These are phyloP conservation scores for Rhadina sibilatrix DNA, from an alignment of 2,113 vertebrate species.

Conservation along the genomic window DNA sequence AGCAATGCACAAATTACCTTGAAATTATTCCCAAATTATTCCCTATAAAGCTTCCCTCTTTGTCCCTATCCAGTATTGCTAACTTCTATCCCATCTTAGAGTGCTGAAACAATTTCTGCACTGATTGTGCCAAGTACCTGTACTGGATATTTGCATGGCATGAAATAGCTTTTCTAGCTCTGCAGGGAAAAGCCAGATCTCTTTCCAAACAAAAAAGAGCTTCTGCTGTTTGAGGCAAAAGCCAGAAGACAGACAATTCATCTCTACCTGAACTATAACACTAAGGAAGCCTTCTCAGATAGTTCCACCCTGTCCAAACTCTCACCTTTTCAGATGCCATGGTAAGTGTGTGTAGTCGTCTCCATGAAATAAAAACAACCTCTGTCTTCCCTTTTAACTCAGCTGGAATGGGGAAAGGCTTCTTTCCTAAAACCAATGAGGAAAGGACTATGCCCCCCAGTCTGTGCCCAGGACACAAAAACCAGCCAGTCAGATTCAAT, in stretches of 20 bases:
- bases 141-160: background rate
- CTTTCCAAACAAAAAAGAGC: background rate
- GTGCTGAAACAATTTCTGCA: background rate
- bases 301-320: background rate
- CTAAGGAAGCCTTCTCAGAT: accelerated
- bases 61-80: background rate
- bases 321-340: slow-evolving; percentile 69
- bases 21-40: background rate
- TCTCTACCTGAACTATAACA: background rate
- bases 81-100: background rate
- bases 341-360: background rate
- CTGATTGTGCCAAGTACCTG: background rate
- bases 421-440: background rate
- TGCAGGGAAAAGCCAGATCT: background rate
- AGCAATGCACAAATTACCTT: background rate
- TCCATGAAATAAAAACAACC: background rate
- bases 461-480: background rate
- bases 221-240: background rate
- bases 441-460: background rate
- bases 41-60: background rate
- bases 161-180: background rate
- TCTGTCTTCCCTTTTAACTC: background rate
- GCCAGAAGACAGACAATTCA: background rate
- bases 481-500: background rate
- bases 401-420: background rate